Base-by-base conservation (phyloP, 64 coral and sea anemone species). In the Porites lutea region DNA sequence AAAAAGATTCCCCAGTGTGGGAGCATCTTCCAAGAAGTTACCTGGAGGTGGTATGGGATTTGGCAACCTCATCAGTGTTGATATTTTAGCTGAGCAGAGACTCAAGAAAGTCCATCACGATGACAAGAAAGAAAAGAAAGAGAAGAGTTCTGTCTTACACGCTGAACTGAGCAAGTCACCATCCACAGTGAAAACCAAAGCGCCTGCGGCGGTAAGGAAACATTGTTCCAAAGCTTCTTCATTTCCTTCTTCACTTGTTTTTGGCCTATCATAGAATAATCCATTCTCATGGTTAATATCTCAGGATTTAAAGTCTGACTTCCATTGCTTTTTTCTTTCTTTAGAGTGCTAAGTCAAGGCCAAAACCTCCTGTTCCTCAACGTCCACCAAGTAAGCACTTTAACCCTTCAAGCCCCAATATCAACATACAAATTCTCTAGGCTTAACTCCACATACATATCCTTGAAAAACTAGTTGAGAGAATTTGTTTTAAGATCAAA, bases 71-170 rank as follows among this genome's bases (percentile, higher is more conserved):
- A 82, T 99, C n/a, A 96, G 61, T 65, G 79, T 68, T 19, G 86
- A 88, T 23, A 50, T 91, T 43, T 84, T 99, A 8, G 93, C 97
- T 18, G 94, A 79, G 55, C 76, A 80, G 12, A 93, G 49, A 59
- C 81, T 99, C 78, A 90, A 83, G 82, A 96, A 96, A 88, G 94
- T 93, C 0, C 81, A 84, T n/a, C 81, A 50, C n/a, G 81, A 84
- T 69, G 63, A 68, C 47, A 84, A 84, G 81, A 84, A 48, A n/a
- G 81, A 70, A 43, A 88, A 91, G 19, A 94, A 98, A 86, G 88
- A 86, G 3, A 73, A 73, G 47, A 68, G 57, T 18, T 14, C 47
- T 6, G 37, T 49, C 16, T 37, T 90, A 59, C 14, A 61, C 50
- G 8, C 71, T 18, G 89, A 82, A 49, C 45, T 37, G 69, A 48